These are phyloP conservation scores for Athetis lepigone DNA, from an alignment of 2,888 invertebrate genomes.

Conservation along the genomic window DNA sequence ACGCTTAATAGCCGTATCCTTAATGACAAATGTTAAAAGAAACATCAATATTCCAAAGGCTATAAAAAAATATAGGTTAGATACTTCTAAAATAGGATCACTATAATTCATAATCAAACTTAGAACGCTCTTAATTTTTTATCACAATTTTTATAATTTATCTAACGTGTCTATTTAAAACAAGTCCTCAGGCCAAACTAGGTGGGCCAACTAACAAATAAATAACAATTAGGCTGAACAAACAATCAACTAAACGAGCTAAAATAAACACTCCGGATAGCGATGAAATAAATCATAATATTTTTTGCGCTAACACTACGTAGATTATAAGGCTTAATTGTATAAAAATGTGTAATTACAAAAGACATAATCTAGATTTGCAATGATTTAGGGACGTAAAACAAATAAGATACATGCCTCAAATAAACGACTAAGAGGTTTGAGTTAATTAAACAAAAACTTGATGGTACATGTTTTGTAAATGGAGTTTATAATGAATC, in stretches of 20 bases:
- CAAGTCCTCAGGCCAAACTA: slow-evolving; percentile 39
- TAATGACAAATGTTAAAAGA: background rate
- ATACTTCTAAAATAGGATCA: slow-evolving; percentile 1
- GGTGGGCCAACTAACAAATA: slow-evolving; percentile 37
- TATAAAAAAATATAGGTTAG: background rate
- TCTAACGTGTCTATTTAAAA: slow-evolving; percentile 36
- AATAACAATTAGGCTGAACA: slow-evolving; percentile 55
- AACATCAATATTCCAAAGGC: background rate
- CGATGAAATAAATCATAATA: slow-evolving; percentile 39
- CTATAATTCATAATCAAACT: slow-evolving; percentile 28
- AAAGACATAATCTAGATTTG: slow-evolving; percentile 31
- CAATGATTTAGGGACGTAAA: slow-evolving; percentile 37
- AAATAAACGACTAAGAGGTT: slow-evolving; percentile 15
- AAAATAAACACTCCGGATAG: slow-evolving; percentile 25
- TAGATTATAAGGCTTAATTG: slow-evolving; percentile 38
- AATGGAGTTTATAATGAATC: slow-evolving; percentile 32
- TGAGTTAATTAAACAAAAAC: slow-evolving; percentile 35
- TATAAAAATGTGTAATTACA: slow-evolving; percentile 37
- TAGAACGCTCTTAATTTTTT: slow-evolving; percentile 10
- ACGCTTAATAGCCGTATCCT: background rate
- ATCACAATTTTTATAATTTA: slow-evolving; percentile 14
- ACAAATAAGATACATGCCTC: slow-evolving; percentile 37
- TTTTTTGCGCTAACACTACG: slow-evolving; percentile 49
- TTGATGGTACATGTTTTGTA: slow-evolving; percentile 38
- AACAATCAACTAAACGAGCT: slow-evolving; percentile 44